Base-by-base conservation (phyloP, 2,888 invertebrate species). In the Caenorhabditis sp. region DNA sequence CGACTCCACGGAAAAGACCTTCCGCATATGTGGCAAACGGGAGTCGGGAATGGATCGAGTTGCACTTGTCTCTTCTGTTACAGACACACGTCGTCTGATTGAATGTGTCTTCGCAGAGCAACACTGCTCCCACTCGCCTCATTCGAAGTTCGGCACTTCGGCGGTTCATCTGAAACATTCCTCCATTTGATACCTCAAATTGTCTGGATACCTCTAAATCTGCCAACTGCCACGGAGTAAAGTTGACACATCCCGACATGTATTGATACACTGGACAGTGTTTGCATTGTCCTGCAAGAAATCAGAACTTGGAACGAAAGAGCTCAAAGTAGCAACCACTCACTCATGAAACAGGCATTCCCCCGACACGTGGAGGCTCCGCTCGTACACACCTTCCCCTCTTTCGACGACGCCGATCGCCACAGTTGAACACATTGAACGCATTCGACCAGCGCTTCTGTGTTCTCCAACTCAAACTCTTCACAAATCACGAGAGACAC, bases 231-330 rank as follows among this genome's bases (percentile, higher is more conserved):
- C 88, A 88, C 15, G 85, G 84, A 20, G 86, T 77, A 6, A 88
- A 80, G 15, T 84, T 78, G 35, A 88, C 83, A 64, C 88, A 88
- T 40, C 88, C 88, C 1, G 86, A 84, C 85, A 87, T 85, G 80
- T 85, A 88, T 55, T 88, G 88, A 60, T 88, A 88, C 37, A 88
- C 85, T n/a, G 88, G 88, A 78, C 87, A 87, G 83, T 88, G 87
- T 69, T 88, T 88, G 77, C 87, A 88, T 83, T 88, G 88, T 32
- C 87, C 88, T 88, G 69, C n/a, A n/a, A n/a, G n/a, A 60, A 88
- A 15, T 11, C 13, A 9, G 9, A 40, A 15, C 13, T 64, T 28
- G n/a, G 51, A 4, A 8, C 20, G 28, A 26, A 4, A 60, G 44
- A 64, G n/a, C n/a, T n/a, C n/a, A n/a, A 32, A 9, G 5, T 32